phyloP scores from a whole-genome alignment of 1,140 invertebrate species.

The Battus philenor region DNA sequence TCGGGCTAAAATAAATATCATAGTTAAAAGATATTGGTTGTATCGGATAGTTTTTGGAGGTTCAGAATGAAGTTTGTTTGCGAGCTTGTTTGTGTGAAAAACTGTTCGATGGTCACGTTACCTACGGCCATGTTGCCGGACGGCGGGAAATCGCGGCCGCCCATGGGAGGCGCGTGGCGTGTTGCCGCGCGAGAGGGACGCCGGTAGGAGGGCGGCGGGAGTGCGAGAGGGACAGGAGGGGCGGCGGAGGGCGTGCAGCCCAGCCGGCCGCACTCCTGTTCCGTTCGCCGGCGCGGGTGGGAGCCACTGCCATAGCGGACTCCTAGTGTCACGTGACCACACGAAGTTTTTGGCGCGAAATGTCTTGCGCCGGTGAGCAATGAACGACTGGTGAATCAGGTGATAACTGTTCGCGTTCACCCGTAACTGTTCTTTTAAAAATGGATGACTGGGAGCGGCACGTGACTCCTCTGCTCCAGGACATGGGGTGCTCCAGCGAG shows the following conservation, averaged over 20 bases:
- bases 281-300: conserved; percentile 72
- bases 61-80: no score
- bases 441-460: conserved; percentile 77
- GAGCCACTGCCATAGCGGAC: conserved; percentile 55
- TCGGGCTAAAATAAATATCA: no score
- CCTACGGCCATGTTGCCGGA: conserved; percentile 68
- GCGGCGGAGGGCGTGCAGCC: conserved; percentile 58
- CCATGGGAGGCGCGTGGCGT: conserved; percentile 68
- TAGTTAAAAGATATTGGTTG: no score
- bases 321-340: no score
- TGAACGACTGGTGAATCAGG: conserved; percentile 33
- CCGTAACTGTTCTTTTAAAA: conserved; percentile 42
- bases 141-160: conserved; percentile 69
- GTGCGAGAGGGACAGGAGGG: conserved; percentile 36
- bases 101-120: conserved; percentile 32
- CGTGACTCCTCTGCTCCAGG: conserved; percentile 72
- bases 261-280: conserved; percentile 58
- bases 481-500: conserved; percentile 71
- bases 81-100: neutral
- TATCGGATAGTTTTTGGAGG: no score
- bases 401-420: conserved; percentile 38
- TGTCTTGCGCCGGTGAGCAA: conserved; percentile 18
- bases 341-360: conserved; percentile 72
- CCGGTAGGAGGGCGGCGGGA: conserved; percentile 17
- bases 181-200: conserved; percentile 42